A percentile compares a stretch with the other conserved stretches of the same genome.
Evolutionary conservation across 2,113 vertebrate species (phyloP).

Genomic region (Mormyrus lacerda): DNA sequence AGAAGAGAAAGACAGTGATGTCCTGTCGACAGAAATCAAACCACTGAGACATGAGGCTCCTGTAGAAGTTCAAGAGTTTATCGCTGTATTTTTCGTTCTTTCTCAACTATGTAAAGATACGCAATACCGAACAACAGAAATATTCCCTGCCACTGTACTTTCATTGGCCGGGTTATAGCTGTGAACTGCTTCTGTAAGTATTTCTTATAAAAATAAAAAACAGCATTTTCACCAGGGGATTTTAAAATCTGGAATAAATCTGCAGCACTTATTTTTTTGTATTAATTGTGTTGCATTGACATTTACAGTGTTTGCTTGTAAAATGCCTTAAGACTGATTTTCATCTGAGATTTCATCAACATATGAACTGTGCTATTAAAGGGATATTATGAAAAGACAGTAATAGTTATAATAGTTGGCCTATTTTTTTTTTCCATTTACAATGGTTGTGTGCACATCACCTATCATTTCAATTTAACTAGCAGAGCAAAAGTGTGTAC

Average conservation of each 20-base stretch:
- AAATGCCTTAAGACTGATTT: not conserved
- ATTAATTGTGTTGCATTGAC: not conserved
- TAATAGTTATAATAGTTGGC: not conserved
- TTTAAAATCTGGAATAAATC: not conserved
- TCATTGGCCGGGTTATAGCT: not conserved
- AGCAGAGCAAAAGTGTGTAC: not conserved
- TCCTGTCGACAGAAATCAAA: not conserved
- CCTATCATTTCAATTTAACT: not conserved
- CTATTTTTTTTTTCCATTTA: not conserved
- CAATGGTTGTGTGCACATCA: not conserved
- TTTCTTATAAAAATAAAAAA: not conserved
- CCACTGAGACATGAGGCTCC: not conserved
- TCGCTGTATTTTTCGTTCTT: not conserved
- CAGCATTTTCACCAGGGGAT: not conserved
- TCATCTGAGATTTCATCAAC: not conserved
- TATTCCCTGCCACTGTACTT: not conserved
- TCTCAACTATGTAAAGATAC: not conserved
- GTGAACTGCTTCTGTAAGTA: not conserved
- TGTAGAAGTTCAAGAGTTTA: not conserved
- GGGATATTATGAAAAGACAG: not conserved
- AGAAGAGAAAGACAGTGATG: not conserved
- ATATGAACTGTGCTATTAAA: not conserved
- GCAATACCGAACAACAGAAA: not conserved
- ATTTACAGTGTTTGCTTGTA: not conserved
- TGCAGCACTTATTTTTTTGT: not conserved